Conservation (phyloP, 2,888 invertebrate species). For the Brachypalpus laphriformis region DNA sequence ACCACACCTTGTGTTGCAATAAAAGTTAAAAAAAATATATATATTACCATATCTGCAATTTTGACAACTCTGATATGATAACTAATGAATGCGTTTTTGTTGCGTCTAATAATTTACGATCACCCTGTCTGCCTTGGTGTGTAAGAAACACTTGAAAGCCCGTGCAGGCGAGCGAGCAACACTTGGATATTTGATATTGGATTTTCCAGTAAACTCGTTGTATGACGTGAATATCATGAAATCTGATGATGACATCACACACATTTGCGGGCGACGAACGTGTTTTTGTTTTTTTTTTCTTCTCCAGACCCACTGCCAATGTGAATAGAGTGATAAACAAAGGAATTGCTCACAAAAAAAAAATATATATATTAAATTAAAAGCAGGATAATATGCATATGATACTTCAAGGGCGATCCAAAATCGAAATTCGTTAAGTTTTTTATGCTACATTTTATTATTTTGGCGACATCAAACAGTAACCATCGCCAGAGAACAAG, state of each 20-base stretch:
- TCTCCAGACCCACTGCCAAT: neutral
- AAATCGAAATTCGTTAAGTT: neutral
- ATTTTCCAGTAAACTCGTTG: constrained; percentile 65
- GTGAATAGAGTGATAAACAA: constrained; percentile 47
- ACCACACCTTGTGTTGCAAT: too few relatives aligned
- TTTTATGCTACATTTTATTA: neutral
- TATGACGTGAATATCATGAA: constrained; percentile 71
- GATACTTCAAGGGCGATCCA: neutral
- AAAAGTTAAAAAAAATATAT: too few relatives aligned
- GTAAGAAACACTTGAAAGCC: constrained; percentile 44
- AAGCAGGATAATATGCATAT: neutral
- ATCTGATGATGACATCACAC: constrained; percentile 73
- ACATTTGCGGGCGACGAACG: constrained; percentile 60
- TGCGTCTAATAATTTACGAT: constrained; percentile 8
- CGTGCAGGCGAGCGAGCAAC: constrained; percentile 31
- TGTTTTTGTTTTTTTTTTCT: constrained; percentile 34
- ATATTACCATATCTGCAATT: too few relatives aligned
- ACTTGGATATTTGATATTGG: constrained; percentile 71
- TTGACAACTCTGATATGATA: too few relatives aligned
- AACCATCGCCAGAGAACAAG: constrained; percentile 2
- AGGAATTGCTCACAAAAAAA: constrained; percentile 19
- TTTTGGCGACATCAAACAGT: constrained; percentile 1
- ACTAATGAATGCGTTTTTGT: neutral
- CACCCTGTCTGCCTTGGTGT: constrained; percentile 41
- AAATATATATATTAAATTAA: neutral